phyloP scores from a whole-genome alignment of 2,888 invertebrate genomes.

The Entomobrya multifasciata region DNA sequence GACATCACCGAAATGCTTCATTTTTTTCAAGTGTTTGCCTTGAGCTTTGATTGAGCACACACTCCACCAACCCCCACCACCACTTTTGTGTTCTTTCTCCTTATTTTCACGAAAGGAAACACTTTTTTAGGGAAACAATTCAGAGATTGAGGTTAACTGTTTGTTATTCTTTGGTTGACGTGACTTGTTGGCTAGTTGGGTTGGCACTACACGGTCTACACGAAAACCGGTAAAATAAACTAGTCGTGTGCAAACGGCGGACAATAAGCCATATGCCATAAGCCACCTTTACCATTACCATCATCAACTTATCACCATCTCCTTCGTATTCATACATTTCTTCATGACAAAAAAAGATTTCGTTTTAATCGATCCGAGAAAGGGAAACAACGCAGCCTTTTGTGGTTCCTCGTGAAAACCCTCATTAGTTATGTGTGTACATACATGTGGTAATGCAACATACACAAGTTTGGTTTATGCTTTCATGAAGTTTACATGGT shows the following conservation, averaged over 20 bases:
- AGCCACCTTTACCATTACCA: too few relatives aligned
- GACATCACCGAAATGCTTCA: too few relatives aligned
- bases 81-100: too few relatives aligned
- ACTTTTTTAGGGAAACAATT: slow-evolving; percentile 14
- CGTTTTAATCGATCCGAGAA: slow-evolving; percentile 67
- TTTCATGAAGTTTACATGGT: too few relatives aligned
- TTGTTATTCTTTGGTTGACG: slow-evolving; percentile 44
- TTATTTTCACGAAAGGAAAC: slow-evolving; percentile 1
- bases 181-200: slow-evolving; percentile 53
- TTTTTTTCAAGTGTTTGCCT: background rate
- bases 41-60: slow-evolving; percentile 1
- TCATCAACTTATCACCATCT: too few relatives aligned
- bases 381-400: slow-evolving; percentile 54
- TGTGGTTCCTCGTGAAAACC: slow-evolving; percentile 41
- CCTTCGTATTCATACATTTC: background rate
- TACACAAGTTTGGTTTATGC: background rate
- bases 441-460: background rate
- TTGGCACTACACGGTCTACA: slow-evolving; percentile 27
- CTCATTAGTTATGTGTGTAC: slow-evolving; percentile 34
- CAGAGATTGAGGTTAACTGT: slow-evolving; percentile 42
- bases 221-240: slow-evolving; percentile 6
- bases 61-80: background rate
- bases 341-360: slow-evolving; percentile 43
- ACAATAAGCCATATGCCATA: background rate
- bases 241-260: background rate